Conservation (phyloP, 1,140 invertebrate species). For the Maniola jurtina region DNA sequence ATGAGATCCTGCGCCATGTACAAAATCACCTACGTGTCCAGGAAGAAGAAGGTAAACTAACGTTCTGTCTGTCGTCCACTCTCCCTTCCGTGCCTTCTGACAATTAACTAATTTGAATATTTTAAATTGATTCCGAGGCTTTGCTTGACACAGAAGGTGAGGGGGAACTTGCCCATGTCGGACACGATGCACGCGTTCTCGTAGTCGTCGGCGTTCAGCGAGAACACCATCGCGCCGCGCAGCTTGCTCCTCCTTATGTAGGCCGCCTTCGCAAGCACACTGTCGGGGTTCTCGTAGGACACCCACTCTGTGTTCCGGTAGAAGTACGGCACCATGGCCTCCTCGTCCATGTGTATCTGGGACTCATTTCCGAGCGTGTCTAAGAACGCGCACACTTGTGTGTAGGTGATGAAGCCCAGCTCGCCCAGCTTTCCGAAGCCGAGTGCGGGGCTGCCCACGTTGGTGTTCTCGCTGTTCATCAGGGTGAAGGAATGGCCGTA, state of each 20-base stretch:
- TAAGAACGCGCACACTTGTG: slow-evolving; percentile 84
- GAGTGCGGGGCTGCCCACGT: slow-evolving; percentile 84
- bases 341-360: slow-evolving; percentile 81
- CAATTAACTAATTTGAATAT: background rate
- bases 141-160: slow-evolving; percentile 51
- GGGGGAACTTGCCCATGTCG: slow-evolving; percentile 50
- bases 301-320: slow-evolving; percentile 90
- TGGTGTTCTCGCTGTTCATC: slow-evolving; percentile 83
- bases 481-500: slow-evolving; percentile 92
- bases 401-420: slow-evolving; percentile 86
- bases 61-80: background rate
- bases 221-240: slow-evolving; percentile 88
- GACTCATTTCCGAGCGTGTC: slow-evolving; percentile 55
- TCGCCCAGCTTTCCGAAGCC: slow-evolving; percentile 84
- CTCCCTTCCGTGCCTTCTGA: too few species aligned
- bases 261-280: slow-evolving; percentile 85
- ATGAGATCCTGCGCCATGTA: slow-evolving; percentile 71
- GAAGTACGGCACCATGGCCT: slow-evolving; percentile 89
- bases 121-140: slow-evolving; percentile 26
- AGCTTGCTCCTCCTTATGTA: slow-evolving; percentile 82
- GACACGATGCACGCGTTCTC: slow-evolving; percentile 40
- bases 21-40: slow-evolving; percentile 71
- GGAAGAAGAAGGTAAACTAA: slow-evolving; percentile 53
- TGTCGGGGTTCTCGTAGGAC: slow-evolving; percentile 90
- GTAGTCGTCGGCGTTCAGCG: slow-evolving; percentile 87